Evolutionary conservation across 2,797 vertebrate genomes (phyloP).

Genomic region (Choloepus didactylus): DNA sequence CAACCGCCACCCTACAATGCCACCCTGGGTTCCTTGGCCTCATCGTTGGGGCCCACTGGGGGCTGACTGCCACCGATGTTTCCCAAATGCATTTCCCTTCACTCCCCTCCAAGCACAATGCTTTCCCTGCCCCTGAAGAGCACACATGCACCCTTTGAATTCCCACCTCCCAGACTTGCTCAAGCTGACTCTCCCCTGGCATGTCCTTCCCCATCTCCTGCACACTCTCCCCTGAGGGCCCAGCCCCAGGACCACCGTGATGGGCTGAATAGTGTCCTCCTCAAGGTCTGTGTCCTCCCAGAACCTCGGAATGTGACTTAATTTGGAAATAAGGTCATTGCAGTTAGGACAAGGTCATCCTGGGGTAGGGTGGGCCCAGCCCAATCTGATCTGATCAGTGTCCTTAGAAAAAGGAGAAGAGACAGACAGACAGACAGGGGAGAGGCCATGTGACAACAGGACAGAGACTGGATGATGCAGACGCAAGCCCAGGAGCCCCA

Average conservation of each 20-base stretch:
- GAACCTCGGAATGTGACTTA: too few species aligned
- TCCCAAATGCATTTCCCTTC: background rate
- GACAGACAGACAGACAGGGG: too few species aligned
- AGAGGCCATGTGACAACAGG: too few species aligned
- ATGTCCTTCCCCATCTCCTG: background rate
- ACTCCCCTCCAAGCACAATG: background rate
- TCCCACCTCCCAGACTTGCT: background rate
- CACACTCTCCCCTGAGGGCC: background rate
- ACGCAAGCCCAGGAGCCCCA: too few species aligned
- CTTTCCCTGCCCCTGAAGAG: fast-evolving
- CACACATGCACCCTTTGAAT: background rate
- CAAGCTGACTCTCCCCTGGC: background rate
- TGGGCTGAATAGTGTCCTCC: too few species aligned
- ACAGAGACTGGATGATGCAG: too few species aligned
- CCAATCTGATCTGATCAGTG: too few species aligned
- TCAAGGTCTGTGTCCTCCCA: too few species aligned
- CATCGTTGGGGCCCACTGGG: fast-evolving
- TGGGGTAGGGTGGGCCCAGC: too few species aligned
- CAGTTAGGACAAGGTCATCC: too few species aligned
- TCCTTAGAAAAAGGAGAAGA: too few species aligned
- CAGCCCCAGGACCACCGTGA: background rate
- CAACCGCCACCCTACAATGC: fast-evolving
- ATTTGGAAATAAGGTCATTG: too few species aligned
- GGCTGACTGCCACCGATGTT: fast-evolving
- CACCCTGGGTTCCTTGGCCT: fast-evolving